Evolutionary conservation across 2,888 invertebrate genomes (phyloP).

Genomic region (Oeneis ivallda): DNA sequence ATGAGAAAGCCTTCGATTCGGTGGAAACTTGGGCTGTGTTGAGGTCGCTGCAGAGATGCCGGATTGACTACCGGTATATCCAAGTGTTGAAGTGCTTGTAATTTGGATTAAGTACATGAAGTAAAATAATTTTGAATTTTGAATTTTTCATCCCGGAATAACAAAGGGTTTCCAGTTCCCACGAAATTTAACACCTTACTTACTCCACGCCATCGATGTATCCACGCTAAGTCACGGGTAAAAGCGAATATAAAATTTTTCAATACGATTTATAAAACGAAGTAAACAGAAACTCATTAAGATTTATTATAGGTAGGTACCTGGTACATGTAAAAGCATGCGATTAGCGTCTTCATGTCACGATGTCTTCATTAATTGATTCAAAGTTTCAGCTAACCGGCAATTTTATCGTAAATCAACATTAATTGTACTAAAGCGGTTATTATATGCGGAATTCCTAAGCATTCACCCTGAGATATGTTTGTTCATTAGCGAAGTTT

Average conservation of each 20-base stretch:
- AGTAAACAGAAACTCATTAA: constrained; percentile 17
- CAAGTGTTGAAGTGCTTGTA: too few species aligned
- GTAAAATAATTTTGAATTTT: too few species aligned
- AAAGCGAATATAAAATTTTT: background rate
- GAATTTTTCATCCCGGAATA: too few species aligned
- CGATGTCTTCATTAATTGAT: constrained; percentile 36
- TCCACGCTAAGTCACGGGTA: too few species aligned
- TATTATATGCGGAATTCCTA: constrained; percentile 30
- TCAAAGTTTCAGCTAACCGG: constrained; percentile 26
- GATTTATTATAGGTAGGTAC: constrained; percentile 33
- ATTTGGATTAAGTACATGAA: too few species aligned
- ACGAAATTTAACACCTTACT: too few species aligned
- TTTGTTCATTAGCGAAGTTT: constrained; percentile 33
- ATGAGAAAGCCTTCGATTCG: too few species aligned
- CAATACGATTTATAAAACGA: constrained; percentile 2
- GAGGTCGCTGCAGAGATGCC: too few species aligned
- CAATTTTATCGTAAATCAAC: constrained; percentile 27
- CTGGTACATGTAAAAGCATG: constrained; percentile 24
- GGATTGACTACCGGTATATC: too few species aligned
- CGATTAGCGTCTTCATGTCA: constrained; percentile 29
- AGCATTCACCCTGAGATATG: constrained; percentile 24
- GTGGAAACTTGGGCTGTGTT: too few species aligned
- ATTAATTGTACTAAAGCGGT: constrained; percentile 25
- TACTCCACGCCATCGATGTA: too few species aligned
- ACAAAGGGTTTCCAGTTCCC: too few species aligned